These are phyloP conservation scores for Harpegnathos saltator DNA, from an alignment of 1,140 invertebrate species.

Conservation along the genomic window DNA sequence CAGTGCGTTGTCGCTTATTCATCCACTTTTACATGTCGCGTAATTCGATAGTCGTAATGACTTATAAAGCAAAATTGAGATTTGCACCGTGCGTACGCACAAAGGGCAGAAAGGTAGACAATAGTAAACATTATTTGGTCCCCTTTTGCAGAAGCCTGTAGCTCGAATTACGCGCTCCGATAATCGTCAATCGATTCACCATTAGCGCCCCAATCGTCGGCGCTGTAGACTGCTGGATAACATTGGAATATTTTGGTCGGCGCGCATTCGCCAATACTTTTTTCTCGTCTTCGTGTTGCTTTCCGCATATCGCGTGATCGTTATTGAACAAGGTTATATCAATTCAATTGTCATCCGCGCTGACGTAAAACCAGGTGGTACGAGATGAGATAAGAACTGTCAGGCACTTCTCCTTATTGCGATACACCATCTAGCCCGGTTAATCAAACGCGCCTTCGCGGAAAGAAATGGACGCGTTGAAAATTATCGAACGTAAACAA, in stretches of 20 bases:
- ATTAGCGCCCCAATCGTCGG: constrained; percentile 76
- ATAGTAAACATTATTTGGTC: constrained; percentile 34
- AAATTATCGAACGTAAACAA: no score
- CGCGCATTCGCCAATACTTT: constrained; percentile 33
- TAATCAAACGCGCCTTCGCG: no score
- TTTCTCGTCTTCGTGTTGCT: constrained; percentile 28
- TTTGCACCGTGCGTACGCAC: neutral
- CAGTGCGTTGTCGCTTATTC: neutral
- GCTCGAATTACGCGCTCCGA: constrained; percentile 67
- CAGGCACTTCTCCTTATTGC: no score
- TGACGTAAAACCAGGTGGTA: neutral
- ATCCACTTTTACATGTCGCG: constrained; percentile 9
- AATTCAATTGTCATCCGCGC: constrained; percentile 46
- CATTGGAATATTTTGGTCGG: constrained; percentile 47
- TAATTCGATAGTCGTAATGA: constrained; percentile 29
- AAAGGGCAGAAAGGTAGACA: neutral
- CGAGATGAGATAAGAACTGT: no score
- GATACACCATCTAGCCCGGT: no score
- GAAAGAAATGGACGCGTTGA: no score
- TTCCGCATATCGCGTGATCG: constrained; percentile 31
- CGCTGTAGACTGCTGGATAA: constrained; percentile 25
- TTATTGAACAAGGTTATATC: constrained; percentile 51
- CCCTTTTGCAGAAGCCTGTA: constrained; percentile 63
- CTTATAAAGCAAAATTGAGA: constrained; percentile 19
- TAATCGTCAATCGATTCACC: constrained; percentile 79